These are phyloP conservation scores for Epirrita christyi DNA, from an alignment of 2,888 invertebrate genomes.

Conservation along the genomic window DNA sequence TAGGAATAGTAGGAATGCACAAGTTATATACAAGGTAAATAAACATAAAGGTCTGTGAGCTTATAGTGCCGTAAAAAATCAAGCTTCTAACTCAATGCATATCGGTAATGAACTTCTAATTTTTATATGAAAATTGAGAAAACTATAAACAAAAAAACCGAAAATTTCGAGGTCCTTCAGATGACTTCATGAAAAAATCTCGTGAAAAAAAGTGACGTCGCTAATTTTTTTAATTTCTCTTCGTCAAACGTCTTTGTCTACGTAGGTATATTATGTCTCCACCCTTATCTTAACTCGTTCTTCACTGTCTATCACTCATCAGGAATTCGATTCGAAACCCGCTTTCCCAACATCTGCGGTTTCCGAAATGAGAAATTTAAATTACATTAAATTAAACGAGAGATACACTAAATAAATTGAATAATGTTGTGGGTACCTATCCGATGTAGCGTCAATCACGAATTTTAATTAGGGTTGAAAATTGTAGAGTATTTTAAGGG, in stretches of 20 bases:
- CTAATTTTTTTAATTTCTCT: too few species aligned
- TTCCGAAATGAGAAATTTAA: constrained; percentile 29
- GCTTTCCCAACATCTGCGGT: constrained; percentile 39
- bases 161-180: too few species aligned
- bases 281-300: constrained; percentile 10
- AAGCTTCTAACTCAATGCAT: too few species aligned
- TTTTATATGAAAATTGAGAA: too few species aligned
- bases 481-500: constrained; percentile 10
- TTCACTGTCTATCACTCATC: constrained; percentile 16
- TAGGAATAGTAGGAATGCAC: neutral
- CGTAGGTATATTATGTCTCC: neutral
- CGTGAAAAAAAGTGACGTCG: too few species aligned
- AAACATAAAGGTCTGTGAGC: too few species aligned
- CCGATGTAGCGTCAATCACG: constrained; percentile 27
- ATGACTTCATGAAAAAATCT: too few species aligned
- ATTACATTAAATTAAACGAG: constrained; percentile 35
- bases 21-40: too few species aligned
- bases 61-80: too few species aligned
- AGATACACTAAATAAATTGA: constrained; percentile 34
- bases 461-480: constrained; percentile 25
- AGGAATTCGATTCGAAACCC: constrained; percentile 22
- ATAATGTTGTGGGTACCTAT: constrained; percentile 24
- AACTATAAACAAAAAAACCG: too few species aligned
- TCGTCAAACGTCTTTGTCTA: too few species aligned
- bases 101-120: too few species aligned